Conservation (phyloP, 2,888 invertebrate species). For the Allolobophora icterica region DNA sequence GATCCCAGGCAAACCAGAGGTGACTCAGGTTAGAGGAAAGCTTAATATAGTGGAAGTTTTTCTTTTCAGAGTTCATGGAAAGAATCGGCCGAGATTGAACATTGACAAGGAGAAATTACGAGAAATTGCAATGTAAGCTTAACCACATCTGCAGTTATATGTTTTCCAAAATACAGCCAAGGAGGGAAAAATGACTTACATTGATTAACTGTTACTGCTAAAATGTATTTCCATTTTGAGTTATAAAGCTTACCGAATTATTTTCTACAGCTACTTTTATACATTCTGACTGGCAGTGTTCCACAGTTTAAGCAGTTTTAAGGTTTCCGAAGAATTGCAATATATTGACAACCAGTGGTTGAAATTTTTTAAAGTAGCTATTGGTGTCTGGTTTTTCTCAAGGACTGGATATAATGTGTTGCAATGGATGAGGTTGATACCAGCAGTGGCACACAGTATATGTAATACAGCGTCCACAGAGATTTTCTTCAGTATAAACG, state of each 20-base stretch:
- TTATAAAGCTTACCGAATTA: neutral
- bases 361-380: neutral
- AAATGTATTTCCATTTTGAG: neutral
- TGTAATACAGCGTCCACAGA: neutral
- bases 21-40: neutral
- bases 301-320: neutral
- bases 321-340: neutral
- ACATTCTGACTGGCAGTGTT: neutral
- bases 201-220: neutral
- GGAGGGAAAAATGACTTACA: too few species aligned
- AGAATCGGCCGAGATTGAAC: neutral
- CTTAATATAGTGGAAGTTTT: neutral
- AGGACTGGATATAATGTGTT: neutral
- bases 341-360: neutral
- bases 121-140: constrained; percentile 21
- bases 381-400: neutral
- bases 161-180: neutral
- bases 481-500: neutral
- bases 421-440: neutral
- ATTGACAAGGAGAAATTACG: constrained; percentile 19
- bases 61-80: neutral
- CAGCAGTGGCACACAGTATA: neutral
- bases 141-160: too few species aligned
- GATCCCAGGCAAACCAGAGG: too few species aligned
- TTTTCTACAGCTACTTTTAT: neutral